Conservation (phyloP, 1,140 invertebrate genomes). For the Chionoecetes opilio region DNA sequence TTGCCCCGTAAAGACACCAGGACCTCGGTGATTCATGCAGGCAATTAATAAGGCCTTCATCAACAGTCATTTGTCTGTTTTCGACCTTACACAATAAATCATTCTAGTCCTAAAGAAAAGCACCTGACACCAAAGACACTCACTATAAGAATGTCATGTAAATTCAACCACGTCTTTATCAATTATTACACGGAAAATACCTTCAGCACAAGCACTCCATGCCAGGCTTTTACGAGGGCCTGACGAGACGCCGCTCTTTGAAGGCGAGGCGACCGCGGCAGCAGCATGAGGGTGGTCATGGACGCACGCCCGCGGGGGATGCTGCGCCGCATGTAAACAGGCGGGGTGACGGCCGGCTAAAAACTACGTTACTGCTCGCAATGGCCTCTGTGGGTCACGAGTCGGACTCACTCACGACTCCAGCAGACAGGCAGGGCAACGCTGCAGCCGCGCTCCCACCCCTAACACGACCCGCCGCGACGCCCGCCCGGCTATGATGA, state of each 20-base stretch:
- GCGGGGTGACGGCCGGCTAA: neutral
- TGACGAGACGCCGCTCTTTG: neutral
- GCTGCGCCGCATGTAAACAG: constrained; percentile 5
- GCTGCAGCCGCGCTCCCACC: neutral
- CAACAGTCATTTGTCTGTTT: neutral
- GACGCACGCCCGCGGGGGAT: neutral
- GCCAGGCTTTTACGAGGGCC: neutral
- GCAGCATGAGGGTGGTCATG: neutral
- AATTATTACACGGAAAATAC: neutral
- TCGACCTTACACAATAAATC: neutral
- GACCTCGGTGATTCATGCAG: neutral
- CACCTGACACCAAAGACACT: neutral
- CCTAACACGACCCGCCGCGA: neutral
- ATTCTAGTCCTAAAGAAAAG: neutral
- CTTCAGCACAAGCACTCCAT: neutral
- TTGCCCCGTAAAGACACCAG: neutral
- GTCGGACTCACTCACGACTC: too few species aligned
- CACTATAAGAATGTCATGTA: neutral
- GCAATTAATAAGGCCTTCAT: neutral
- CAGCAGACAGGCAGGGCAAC: neutral
- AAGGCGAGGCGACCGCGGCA: neutral
- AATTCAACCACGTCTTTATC: neutral
- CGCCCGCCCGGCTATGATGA: neutral
- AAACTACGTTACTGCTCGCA: neutral
- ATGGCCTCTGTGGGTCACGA: neutral